Base-by-base conservation (phyloP, 2,113 vertebrate species). In the Malurus alboscapulatus region DNA sequence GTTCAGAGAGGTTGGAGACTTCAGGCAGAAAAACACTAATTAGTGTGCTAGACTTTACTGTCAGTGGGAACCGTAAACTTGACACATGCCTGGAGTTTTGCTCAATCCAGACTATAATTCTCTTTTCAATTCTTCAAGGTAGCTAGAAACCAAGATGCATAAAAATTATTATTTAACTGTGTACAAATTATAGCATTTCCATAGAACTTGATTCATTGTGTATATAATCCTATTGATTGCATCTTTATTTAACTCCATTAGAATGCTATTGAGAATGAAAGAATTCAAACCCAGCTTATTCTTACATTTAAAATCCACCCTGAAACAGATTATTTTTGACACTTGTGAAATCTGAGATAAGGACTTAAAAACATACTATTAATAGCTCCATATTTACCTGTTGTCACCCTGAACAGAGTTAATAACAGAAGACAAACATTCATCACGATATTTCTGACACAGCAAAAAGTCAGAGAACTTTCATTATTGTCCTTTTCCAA, bases 151-250 rank as follows among this genome's bases (percentile, higher is more conserved):
- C 55, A 63, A 83, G 75, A 91, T 83, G 75, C 51, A 66, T 87
- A 93, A 92, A 93, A 91, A 89, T 74, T 82, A 50, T 45, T 85
- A 47, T 92, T 94, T 89, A 92, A 95, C 71, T 66, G 54, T 62
- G 14, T 55, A 83, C 7, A 42, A 79, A 82, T 93, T 76, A 87
- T 67, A 92, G 48, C 57, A 75, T 89, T 96, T 92, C 74, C 34
- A 82, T 66, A 87, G 45, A n/a, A 89, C 42, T 54, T 76, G 66
- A 91, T 95, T 87, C 93, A 96, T 91, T 94, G 58, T 34, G 12
- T 65, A 81, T 87, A 58, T 93, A 91, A 82, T 77, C 42, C 17
- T 92, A 87, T 82, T 67, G 58, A 92, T 85, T 93, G 61, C 32
- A 40, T 82, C 77, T 84, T 92, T 74, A 40, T 92, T 90, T 89